Conservation (phyloP, 2,113 vertebrate genomes). For the Sinocyclocheilus rhinocerous region DNA sequence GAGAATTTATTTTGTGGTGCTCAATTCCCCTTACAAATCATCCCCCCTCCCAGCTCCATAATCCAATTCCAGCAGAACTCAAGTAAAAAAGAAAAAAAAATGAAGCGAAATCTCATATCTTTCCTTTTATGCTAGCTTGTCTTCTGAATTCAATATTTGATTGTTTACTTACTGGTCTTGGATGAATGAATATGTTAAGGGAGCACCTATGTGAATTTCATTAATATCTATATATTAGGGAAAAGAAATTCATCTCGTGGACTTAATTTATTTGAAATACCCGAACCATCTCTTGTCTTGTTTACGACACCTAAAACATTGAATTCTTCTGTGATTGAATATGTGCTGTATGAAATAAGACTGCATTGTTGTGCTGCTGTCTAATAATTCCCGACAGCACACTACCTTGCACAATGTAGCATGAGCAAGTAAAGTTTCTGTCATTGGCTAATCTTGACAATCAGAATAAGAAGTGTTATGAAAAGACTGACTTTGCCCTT, state of each 20-base stretch:
- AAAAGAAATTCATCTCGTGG: slow-evolving; percentile 62
- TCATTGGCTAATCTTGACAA: slow-evolving; percentile 6
- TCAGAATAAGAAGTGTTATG: neutral
- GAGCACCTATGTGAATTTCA: slow-evolving; percentile 68
- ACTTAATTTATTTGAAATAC: slow-evolving; percentile 70
- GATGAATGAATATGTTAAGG: slow-evolving; percentile 66
- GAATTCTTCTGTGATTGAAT: slow-evolving; percentile 70
- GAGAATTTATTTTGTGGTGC: slow-evolving; percentile 81
- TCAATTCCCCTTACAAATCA: slow-evolving; percentile 81
- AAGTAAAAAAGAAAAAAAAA: slow-evolving; percentile 51
- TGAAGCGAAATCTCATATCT: slow-evolving; percentile 77
- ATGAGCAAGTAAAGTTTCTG: neutral
- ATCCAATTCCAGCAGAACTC: slow-evolving; percentile 78
- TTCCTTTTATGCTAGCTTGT: slow-evolving; percentile 73
- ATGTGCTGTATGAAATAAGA: slow-evolving; percentile 72
- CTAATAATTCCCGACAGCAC: slow-evolving; percentile 77
- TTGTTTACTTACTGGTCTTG: slow-evolving; percentile 69
- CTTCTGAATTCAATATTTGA: slow-evolving; percentile 69
- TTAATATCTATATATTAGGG: slow-evolving; percentile 68
- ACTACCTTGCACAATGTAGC: slow-evolving; percentile 63
- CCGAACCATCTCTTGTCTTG: slow-evolving; percentile 63
- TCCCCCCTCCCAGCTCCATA: slow-evolving; percentile 63
- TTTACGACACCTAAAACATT: slow-evolving; percentile 68
- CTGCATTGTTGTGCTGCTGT: slow-evolving; percentile 72
- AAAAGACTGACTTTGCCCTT: neutral